phyloP scores from a whole-genome alignment of 2,113 vertebrate species.

The Loxodonta africana region DNA sequence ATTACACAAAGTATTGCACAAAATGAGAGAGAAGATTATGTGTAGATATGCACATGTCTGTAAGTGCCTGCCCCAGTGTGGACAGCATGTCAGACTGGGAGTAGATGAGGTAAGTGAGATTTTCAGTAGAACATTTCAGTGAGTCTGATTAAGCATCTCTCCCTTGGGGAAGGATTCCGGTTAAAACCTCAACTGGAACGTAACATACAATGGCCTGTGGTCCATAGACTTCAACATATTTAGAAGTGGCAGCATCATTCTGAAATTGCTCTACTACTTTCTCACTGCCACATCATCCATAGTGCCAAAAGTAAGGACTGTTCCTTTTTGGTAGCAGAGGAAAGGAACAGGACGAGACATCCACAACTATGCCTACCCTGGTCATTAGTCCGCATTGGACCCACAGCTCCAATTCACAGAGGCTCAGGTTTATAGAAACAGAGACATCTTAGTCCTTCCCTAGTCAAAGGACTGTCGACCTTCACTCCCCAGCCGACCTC shows the following conservation, averaged over 20 bases:
- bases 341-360: not conserved
- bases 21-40: not conserved
- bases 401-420: not conserved
- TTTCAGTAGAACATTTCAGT: not conserved
- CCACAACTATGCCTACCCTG: not conserved
- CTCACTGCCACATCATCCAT: too few species aligned
- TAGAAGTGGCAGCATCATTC: not conserved
- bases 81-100: not conserved
- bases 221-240: not conserved
- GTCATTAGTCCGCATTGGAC: not conserved
- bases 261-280: not conserved
- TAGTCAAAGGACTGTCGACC: not conserved
- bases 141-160: not conserved
- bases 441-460: not conserved
- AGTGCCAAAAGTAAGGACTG: not conserved
- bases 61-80: rapidly evolving
- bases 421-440: not conserved
- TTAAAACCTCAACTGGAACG: not conserved
- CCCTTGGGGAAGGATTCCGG: not conserved
- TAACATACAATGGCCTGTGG: not conserved
- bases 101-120: not conserved
- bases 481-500: not conserved
- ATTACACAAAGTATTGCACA: not conserved
- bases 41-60: rapidly evolving
- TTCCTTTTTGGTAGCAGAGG: not conserved